Evolutionary conservation across 2,797 vertebrate genomes (phyloP), one percentile per base, ranked within the genome.

Genomic region (Pagetopsis macropterus): DNA sequence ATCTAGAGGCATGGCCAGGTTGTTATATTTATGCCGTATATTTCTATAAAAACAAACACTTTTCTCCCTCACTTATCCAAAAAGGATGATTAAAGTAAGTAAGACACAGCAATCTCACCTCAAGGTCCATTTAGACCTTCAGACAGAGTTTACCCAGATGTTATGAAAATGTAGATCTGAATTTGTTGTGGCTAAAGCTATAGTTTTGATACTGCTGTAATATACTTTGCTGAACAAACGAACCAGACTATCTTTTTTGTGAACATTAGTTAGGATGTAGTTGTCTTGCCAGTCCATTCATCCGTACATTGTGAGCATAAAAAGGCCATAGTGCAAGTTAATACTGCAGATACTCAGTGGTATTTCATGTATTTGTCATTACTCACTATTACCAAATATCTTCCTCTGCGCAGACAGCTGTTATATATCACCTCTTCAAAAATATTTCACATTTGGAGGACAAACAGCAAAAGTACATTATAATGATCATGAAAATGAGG

Each of bases 401-500:
- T 10, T 50, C 31, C 7, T 46, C 9, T 40, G 10, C 27, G 64
- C 4, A 54, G 40, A 60, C 21, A 43, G 27, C 27, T 55, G 40
- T 52, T 50, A 17, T 3, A 63, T 8, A 19, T 58, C 27, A 52
- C 12, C 10, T 62, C 40, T 61, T 65, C 4, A 16, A 52, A 41
- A 48, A 21, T 17, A 7, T 31, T 51, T 61, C 40, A 41, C 55
- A 70, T 79, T 44, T 21, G 1, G 19, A 48, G 23, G 7, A 0
- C 23, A 46, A 46, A 45, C 59, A 48, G 46, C 31, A 15, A 48
- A 55, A 62, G 19, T 50, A 1, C 12, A 27, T 37, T 27, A 65
- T 58, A 74, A 52, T 43, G 9, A 45, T 59, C 1, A 19, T 54
- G 17, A 16, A 70, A 63, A 72, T 73, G 50, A 71, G 46, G 56